Conservation (phyloP, 2,113 vertebrate genomes). For the Lamprologus lemairii region DNA sequence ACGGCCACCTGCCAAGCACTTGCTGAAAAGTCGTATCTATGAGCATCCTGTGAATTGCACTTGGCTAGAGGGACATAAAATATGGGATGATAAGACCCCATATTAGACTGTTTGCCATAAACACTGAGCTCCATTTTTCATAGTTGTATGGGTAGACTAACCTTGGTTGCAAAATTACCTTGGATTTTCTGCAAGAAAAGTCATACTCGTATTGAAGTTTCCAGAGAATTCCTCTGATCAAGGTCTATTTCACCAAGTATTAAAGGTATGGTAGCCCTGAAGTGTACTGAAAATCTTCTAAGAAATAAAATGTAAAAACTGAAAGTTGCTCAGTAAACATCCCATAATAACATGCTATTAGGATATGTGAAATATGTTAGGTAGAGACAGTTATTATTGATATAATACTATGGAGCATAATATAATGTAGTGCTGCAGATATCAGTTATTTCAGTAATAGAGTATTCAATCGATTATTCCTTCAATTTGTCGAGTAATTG, state of each 20-base stretch:
- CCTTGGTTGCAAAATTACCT: neutral
- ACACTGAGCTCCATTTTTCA: slow-evolving; percentile 6
- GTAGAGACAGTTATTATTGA: neutral
- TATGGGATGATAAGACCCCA: neutral
- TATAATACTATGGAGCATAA: neutral
- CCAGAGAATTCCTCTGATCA: neutral
- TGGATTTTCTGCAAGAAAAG: neutral
- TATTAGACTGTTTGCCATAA: slow-evolving; percentile 20
- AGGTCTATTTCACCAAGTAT: neutral
- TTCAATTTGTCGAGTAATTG: neutral
- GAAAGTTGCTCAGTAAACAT: neutral
- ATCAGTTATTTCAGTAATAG: neutral
- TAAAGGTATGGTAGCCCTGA: neutral
- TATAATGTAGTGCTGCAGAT: neutral
- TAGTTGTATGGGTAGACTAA: neutral
- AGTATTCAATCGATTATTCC: neutral
- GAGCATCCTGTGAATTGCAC: slow-evolving; percentile 20
- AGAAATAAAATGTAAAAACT: neutral
- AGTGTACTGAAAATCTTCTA: neutral
- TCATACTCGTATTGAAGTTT: neutral
- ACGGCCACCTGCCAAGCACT: neutral
- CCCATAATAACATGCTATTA: neutral
- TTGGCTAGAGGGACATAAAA: slow-evolving; percentile 2
- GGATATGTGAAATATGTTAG: neutral
- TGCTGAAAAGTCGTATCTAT: slow-evolving; percentile 17